phyloP scores from a whole-genome alignment of 2,113 vertebrate genomes.

The Cyphomyrus discorhynchus region DNA sequence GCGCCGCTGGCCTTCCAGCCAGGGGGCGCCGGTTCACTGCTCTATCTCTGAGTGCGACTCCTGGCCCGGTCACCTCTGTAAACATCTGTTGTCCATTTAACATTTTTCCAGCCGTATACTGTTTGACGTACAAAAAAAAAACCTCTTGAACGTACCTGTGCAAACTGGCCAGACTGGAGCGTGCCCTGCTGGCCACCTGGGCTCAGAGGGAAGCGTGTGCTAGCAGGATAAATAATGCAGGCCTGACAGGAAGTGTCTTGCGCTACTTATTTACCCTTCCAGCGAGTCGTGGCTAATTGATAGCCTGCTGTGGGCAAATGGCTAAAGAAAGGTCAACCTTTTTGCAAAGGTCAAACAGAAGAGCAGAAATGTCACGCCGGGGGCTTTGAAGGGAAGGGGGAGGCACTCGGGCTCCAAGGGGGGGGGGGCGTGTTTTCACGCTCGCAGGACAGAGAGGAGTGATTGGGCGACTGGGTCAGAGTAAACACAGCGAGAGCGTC shows the following conservation, averaged over 20 bases:
- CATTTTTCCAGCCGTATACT: background rate
- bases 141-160: background rate
- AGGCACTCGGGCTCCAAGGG: constrained; percentile 12
- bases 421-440: background rate
- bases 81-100: background rate
- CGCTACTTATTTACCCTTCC: constrained; percentile 17
- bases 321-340: constrained; percentile 47
- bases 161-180: background rate
- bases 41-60: background rate
- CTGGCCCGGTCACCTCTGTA: background rate
- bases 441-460: background rate
- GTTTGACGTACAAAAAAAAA: background rate
- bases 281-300: constrained; percentile 34
- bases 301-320: constrained; percentile 41
- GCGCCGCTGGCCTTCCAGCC: background rate
- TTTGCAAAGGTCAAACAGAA: constrained; percentile 31
- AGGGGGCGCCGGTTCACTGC: background rate
- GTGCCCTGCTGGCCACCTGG: background rate
- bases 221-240: background rate
- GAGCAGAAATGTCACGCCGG: constrained; percentile 35
- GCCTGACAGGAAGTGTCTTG: background rate
- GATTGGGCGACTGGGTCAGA: background rate
- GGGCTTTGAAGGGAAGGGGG: constrained; percentile 28
- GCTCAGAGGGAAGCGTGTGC: background rate
- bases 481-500: background rate